A percentile compares a stretch with the other conserved stretches of the same genome.
These are phyloP conservation scores for Sebastes dallii DNA, from an alignment of 2,797 vertebrate genomes.

Conservation along the genomic window DNA sequence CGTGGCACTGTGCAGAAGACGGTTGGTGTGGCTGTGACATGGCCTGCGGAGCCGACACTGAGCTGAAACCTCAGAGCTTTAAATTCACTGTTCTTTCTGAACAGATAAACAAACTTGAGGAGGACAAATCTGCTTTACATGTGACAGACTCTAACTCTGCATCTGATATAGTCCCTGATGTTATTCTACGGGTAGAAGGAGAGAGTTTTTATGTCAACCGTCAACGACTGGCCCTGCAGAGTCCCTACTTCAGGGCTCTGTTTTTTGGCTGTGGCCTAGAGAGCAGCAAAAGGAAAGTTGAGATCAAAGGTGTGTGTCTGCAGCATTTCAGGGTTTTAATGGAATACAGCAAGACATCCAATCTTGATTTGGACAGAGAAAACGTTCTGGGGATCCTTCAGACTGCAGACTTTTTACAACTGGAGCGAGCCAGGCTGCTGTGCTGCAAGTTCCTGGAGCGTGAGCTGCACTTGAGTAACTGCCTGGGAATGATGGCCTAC, in stretches of 20 bases:
- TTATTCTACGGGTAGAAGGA: constrained; percentile 80
- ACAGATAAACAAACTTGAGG: constrained; percentile 11
- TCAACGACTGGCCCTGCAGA: constrained; percentile 80
- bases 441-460: constrained; percentile 90
- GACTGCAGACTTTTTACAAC: constrained; percentile 87
- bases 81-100: constrained; percentile 12
- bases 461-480: constrained; percentile 89
- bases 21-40: constrained; percentile 56
- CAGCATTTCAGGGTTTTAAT: constrained; percentile 84
- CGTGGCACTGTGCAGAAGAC: constrained; percentile 6
- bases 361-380: constrained; percentile 74
- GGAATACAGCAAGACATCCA: constrained; percentile 74
- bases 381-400: constrained; percentile 87
- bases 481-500: constrained; percentile 88
- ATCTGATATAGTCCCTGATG: constrained; percentile 74
- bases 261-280: constrained; percentile 89
- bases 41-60: constrained; percentile 57
- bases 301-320: constrained; percentile 81
- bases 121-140: constrained; percentile 15
- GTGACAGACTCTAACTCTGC: constrained; percentile 2
- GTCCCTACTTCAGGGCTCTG: constrained; percentile 89
- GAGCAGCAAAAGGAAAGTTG: constrained; percentile 77
- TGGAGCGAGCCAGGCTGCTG: constrained; percentile 83
- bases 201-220: constrained; percentile 87
- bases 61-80: constrained; percentile 29